Percentiles rank a stretch among this genome's conserved stretches.
phyloP scores from a whole-genome alignment of 35 echinoderm and acorn worm genomes.

The Ophioderma brevispina region DNA sequence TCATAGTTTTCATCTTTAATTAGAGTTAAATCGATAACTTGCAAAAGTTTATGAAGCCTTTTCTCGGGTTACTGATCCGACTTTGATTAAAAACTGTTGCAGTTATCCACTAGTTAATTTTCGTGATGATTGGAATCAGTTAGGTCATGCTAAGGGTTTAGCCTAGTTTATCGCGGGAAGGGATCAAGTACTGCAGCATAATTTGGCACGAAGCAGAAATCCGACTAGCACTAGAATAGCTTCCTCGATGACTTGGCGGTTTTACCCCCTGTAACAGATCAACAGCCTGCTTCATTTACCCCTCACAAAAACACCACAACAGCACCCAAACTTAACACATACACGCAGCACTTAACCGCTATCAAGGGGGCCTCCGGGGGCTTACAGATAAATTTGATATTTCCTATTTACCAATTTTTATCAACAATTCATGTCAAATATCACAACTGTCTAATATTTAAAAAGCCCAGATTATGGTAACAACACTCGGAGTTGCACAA shows the following conservation, averaged over 20 bases:
- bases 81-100: neutral
- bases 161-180: neutral
- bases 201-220: neutral
- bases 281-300: neutral
- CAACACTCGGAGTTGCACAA: neutral
- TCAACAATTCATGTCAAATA: neutral
- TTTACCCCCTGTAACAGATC: neutral
- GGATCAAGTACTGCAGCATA: neutral
- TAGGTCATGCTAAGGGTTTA: neutral
- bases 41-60: too few species aligned
- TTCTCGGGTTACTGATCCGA: too few species aligned
- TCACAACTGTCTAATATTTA: neutral
- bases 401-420: neutral
- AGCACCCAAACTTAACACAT: too few species aligned
- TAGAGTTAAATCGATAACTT: too few species aligned
- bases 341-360: too few species aligned
- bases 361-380: neutral
- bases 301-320: too few species aligned
- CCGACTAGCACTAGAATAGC: neutral
- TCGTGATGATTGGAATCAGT: neutral
- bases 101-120: too few species aligned
- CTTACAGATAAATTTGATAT: neutral
- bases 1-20: too few species aligned
- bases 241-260: neutral
- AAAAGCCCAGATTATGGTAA: neutral